phyloP scores from a whole-genome alignment of 2,113 vertebrate genomes.

The Pontoporia blainvillei region DNA sequence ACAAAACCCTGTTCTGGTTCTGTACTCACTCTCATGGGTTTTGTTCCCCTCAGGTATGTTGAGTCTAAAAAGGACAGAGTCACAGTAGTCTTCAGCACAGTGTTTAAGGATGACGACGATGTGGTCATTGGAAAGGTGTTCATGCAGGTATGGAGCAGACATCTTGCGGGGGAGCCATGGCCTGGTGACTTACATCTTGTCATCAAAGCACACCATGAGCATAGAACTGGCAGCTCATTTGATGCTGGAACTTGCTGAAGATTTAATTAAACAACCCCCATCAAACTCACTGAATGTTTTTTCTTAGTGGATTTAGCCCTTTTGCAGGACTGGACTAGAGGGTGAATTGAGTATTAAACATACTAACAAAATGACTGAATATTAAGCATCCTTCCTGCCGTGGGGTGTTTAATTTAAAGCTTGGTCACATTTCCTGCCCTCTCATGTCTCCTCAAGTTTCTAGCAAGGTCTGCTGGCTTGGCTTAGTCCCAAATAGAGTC shows the following conservation, averaged over 20 bases:
- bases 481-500: not conserved
- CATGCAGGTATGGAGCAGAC: slow-evolving; percentile 91
- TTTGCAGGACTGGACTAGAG: not conserved
- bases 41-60: slow-evolving; percentile 88
- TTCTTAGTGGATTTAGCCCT: not conserved
- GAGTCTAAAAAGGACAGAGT: slow-evolving; percentile 98
- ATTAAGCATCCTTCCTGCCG: not conserved
- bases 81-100: slow-evolving; percentile 98
- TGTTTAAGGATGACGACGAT: slow-evolving; percentile 98
- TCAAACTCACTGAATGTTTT: not conserved
- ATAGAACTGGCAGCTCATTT: not conserved
- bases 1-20: not conserved
- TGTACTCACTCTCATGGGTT: not conserved
- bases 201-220: not conserved
- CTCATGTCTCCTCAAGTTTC: not conserved
- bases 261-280: not conserved
- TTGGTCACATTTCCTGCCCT: not conserved
- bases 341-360: not conserved
- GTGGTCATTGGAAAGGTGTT: slow-evolving; percentile 99
- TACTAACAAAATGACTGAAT: not conserved
- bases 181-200: not conserved
- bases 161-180: not conserved
- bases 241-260: not conserved
- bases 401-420: not conserved
- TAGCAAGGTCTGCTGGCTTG: not conserved